Base-by-base conservation (phyloP, 92 coral and sea anemone species). In the Pocillopora grandis region DNA sequence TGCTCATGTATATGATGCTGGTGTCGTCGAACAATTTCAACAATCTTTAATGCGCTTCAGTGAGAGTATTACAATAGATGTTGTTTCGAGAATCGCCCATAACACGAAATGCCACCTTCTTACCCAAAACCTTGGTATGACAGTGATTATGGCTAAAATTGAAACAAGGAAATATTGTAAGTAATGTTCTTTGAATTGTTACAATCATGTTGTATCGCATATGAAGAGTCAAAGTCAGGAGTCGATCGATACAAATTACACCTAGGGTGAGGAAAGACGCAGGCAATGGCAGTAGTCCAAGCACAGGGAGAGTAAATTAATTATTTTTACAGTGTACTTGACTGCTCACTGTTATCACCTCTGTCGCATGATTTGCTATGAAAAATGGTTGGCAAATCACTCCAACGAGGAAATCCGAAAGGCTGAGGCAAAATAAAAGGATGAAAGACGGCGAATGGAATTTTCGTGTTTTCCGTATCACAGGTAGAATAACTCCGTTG, bases 391-490 rank as follows among this genome's bases (percentile, higher is more conserved):
- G 89, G 23, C 86, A 71, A n/a, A 86, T 23, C 14, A 78, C 12
- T 8, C 86, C 89, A 48, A 86, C 70, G 1, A 86, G 60, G 62
- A 86, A 56, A 72, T 86, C 89, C 17, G 89, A 80, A 52, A 61
- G 58, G 2, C 86, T 80, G 19, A 86, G 62, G 15, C 75, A 80
- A 76, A 76, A 42, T 11, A 86, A 52, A 62, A 86, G 80, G 35
- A 86, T 33, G 72, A 71, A 80, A 9, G 89, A 79, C n/a, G 89
- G 89, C 35, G 88, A n/a, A n/a, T n/a, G n/a, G n/a, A n/a, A n/a
- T n/a, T n/a, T n/a, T n/a, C n/a, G n/a, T n/a, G n/a, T n/a, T n/a
- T n/a, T n/a, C n/a, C n/a, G n/a, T n/a, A n/a, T n/a, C n/a, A n/a
- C n/a, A n/a, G n/a, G n/a, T n/a, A n/a, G n/a, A n/a, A n/a, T n/a